Conservation (phyloP, 2,797 vertebrate genomes). For the Notolabrus celidotus region DNA sequence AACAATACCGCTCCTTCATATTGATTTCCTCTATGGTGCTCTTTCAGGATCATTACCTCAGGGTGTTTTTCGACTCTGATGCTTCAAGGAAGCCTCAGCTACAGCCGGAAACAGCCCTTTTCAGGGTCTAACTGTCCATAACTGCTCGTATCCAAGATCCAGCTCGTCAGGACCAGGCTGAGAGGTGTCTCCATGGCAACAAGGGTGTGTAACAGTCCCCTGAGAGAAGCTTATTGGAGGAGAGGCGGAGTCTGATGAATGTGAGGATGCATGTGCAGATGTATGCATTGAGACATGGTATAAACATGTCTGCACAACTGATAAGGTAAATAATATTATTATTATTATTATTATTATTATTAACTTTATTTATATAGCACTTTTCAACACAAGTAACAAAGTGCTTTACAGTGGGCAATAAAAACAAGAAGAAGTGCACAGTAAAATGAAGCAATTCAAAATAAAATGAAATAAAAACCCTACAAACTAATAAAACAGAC, state of each 20-base stretch:
- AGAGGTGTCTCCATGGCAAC: conserved; percentile 81
- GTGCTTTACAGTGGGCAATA: too few species aligned
- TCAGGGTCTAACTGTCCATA: conserved; percentile 68
- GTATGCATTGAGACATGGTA: conserved; percentile 17
- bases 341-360: too few species aligned
- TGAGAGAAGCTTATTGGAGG: conserved; percentile 71
- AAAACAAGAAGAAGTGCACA: too few species aligned
- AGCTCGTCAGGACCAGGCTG: conserved; percentile 60
- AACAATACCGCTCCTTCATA: conserved; percentile 33
- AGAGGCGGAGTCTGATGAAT: conserved; percentile 61
- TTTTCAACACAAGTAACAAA: too few species aligned
- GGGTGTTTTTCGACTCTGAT: conserved; percentile 47
- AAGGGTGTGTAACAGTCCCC: conserved; percentile 68
- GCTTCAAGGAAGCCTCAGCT: conserved; percentile 59
- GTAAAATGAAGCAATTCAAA: too few species aligned
- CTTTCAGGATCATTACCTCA: conserved; percentile 43
- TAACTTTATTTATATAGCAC: too few species aligned
- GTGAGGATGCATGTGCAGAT: conserved; percentile 34
- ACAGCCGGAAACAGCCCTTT: conserved; percentile 46
- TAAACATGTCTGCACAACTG: conserved; percentile 20
- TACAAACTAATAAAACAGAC: too few species aligned
- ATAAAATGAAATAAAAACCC: too few species aligned
- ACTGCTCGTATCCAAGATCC: conserved; percentile 66
- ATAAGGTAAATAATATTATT: too few species aligned
- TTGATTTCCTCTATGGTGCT: conserved; percentile 68